Conservation (phyloP, 92 coral and sea anemone species). For the Ricordea florida region DNA sequence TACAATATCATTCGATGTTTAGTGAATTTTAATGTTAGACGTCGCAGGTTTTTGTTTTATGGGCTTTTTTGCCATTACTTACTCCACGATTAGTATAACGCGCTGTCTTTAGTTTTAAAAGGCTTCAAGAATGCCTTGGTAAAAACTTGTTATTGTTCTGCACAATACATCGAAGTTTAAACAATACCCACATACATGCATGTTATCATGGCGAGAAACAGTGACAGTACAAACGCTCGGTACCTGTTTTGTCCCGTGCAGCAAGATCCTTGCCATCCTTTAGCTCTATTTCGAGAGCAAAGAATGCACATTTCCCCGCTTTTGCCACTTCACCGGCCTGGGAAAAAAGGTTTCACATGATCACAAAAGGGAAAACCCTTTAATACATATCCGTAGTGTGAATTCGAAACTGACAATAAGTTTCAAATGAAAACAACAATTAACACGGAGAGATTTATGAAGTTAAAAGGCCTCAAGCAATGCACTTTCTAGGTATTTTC, state of each 20-base stretch:
- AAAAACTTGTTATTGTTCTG: no score
- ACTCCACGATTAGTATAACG: background rate
- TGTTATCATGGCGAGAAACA: background rate
- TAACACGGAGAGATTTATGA: background rate
- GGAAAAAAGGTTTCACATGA: background rate
- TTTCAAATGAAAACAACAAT: background rate
- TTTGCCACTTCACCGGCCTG: constrained; percentile 99
- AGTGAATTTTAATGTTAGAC: background rate
- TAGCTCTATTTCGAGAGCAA: constrained; percentile 98
- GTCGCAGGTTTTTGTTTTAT: background rate
- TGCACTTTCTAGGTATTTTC: background rate
- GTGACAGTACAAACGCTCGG: background rate
- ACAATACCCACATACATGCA: background rate
- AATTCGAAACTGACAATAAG: background rate
- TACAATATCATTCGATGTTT: constrained; percentile 20
- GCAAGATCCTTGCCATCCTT: constrained; percentile 98
- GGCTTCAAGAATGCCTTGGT: no score
- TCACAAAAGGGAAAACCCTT: constrained; percentile 40
- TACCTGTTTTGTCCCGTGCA: constrained; percentile 99
- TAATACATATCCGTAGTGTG: background rate
- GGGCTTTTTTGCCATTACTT: background rate
- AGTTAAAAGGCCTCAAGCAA: background rate
- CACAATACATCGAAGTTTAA: no score
- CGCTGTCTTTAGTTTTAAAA: no score
- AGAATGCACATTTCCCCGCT: constrained; percentile 98